Percentiles rank a stretch among this genome's conserved stretches.
Conservation (phyloP, 2,888 invertebrate genomes). For the Ectropis crepuscularia region DNA sequence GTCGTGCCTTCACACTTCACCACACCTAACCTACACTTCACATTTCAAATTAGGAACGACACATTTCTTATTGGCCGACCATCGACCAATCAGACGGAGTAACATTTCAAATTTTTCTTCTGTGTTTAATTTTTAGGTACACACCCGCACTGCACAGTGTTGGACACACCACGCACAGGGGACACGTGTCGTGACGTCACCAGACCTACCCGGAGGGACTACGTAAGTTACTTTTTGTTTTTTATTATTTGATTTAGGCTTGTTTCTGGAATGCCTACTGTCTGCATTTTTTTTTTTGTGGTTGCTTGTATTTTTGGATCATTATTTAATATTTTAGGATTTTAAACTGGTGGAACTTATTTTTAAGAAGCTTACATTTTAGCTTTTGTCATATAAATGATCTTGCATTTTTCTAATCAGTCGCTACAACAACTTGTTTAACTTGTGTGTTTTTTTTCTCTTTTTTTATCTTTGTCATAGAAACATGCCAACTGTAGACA, state of each 20-base stretch:
- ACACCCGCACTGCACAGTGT: constrained; percentile 44
- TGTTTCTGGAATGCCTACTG: constrained; percentile 23
- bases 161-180: constrained; percentile 42
- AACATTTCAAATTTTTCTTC: constrained; percentile 2
- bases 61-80: constrained; percentile 41
- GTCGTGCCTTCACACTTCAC: constrained; percentile 56
- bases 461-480: not conserved
- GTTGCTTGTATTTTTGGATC: constrained; percentile 4
- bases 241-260: constrained; percentile 42
- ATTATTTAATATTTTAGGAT: not conserved
- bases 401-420: no score
- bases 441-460: not conserved
- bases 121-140: constrained; percentile 22
- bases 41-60: constrained; percentile 37
- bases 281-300: constrained; percentile 5
- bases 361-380: no score
- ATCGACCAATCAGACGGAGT: constrained; percentile 35
- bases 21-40: constrained; percentile 33
- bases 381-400: no score
- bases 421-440: no score
- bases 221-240: constrained; percentile 60
- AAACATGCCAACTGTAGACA: constrained; percentile 1
- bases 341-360: not conserved
- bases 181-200: constrained; percentile 72
- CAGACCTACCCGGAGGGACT: constrained; percentile 60